Evolutionary conservation across 2,888 invertebrate species (phyloP).

Genomic region (Synergus itoensis): DNA sequence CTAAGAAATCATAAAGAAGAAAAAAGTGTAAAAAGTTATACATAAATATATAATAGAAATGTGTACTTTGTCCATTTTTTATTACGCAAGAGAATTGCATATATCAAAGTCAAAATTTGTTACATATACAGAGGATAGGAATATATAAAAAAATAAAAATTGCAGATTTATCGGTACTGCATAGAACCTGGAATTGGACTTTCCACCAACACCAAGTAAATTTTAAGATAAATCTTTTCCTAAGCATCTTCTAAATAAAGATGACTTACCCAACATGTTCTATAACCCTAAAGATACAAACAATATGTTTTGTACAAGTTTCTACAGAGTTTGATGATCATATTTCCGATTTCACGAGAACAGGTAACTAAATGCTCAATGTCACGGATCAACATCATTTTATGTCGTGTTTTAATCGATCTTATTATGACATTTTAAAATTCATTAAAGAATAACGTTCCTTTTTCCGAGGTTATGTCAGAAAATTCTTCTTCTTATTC

Average conservation of each 20-base stretch:
- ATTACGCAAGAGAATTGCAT: constrained; percentile 15
- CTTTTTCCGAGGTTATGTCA: neutral
- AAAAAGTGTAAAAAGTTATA: neutral
- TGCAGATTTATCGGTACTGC: constrained; percentile 28
- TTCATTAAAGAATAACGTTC: neutral
- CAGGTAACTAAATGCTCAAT: neutral
- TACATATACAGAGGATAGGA: constrained; percentile 19
- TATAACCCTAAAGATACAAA: constrained; percentile 23
- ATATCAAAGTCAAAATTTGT: constrained; percentile 34
- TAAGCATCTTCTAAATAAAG: constrained; percentile 19
- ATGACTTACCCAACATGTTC: constrained; percentile 31
- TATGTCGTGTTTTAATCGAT: neutral
- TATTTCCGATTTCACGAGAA: constrained; percentile 14
- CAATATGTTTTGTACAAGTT: constrained; percentile 35
- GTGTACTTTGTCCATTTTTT: constrained; percentile 3
- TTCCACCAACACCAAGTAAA: constrained; percentile 39
- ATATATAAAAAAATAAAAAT: constrained; percentile 40
- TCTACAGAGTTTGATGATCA: constrained; percentile 35
- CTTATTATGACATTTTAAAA: constrained; percentile 11
- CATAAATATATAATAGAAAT: neutral
- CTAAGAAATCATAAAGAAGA: neutral
- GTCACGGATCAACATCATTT: constrained; percentile 11
- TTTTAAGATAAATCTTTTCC: constrained; percentile 35
- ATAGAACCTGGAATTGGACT: constrained; percentile 35
- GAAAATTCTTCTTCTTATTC: neutral